Base-by-base conservation (phyloP, 2,888 invertebrate species). In the Patella depressa region DNA sequence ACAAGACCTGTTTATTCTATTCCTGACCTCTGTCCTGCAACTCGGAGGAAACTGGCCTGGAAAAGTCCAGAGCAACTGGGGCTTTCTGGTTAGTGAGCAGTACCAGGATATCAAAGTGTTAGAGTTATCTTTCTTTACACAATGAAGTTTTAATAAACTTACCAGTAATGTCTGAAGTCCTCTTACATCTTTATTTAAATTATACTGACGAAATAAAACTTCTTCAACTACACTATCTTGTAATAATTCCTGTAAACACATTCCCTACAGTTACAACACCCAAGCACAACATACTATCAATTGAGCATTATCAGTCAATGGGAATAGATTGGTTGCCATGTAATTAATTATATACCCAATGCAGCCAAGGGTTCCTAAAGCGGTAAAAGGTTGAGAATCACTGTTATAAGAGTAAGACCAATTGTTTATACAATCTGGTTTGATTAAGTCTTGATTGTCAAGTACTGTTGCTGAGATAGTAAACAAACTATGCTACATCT, bases 101-200 rank as follows among this genome's bases (percentile, higher is more conserved):
- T 4, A 45, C 5, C 45, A 45, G 45, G 9, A 17, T 3, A 17
- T n/a, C 57, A 57, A 57, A 9, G 9, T 57, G n/a, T 59, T 59
- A 17, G 19, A 59, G n/a, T 9, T 59, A 59, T 59, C 15, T 59
- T 59, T 19, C 17, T 17, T 17, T 59, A 17, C 17, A 9, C 19
- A 0, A 59, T 19, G 15, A 19, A 19, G 59, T 59, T 19, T 59
- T 59, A 24, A 77, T 45, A 55, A 72, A 78, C 92, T 93, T 89
- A 95, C 96, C 94, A 94, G 92, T 76, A 94, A 93, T 92, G 94
- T 94, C 88, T 94, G 94, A 79, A 95, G 94, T n/a, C 93, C 92
- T 84, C 94, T 93, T 83, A 95, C 94, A 87, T 94, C 94, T 7
- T 93, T 93, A 83, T 94, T 94, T 73, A 94, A 93, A 85, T 95